Base-by-base conservation (phyloP, 2,797 vertebrate species). In the Chrysocyon brachyurus region DNA sequence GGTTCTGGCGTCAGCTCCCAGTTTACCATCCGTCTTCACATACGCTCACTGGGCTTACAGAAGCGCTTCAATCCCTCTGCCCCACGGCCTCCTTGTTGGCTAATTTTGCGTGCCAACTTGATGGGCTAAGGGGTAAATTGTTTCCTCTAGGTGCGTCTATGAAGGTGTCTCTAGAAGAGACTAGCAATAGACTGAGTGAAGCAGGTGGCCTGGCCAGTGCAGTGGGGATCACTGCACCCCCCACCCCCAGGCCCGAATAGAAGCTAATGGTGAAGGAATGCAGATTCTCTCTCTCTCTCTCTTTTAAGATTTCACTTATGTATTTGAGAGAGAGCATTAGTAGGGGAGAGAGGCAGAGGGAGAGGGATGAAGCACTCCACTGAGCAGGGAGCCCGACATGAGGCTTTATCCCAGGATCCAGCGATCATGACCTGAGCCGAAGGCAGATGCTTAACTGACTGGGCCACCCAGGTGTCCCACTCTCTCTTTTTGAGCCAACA, bases 1-100 rank as follows among this genome's bases (percentile, higher is more conserved):
- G 21, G 1, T 3, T 54, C 63, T 57, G 19, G 56, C n/a, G 66
- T 36, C 81, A 7, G 19, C 26, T 52, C 26, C 33, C 40, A 5
- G 19, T 57, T 46, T 21, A 17, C 22, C 12, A 10, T 15, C 16
- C 33, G 6, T 79, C 19, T 31, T 31, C 49, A 2, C 36, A 56
- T 3, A 40, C 2, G 40, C 33, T 7, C 40, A n/a, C 19, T 21
- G 10, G 28, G 33, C 17, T 2, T 15, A 9, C 1, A 3, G 57
- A 64, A 52, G 49, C 52, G 19, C 22, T 24, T 12, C 63, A 73
- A 52, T 10, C 36, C 54, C 21, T 11, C 46, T 17, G 10, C 28
- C 19, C 17, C 15, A 81, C 10, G 16, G 26, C 16, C 73, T 19
- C 33, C 19, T 15, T 8, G 7, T 17, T 5, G 56, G 6, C 14